These are phyloP conservation scores for Apodemia mormo DNA, from an alignment of 2,888 invertebrate species.

Conservation along the genomic window DNA sequence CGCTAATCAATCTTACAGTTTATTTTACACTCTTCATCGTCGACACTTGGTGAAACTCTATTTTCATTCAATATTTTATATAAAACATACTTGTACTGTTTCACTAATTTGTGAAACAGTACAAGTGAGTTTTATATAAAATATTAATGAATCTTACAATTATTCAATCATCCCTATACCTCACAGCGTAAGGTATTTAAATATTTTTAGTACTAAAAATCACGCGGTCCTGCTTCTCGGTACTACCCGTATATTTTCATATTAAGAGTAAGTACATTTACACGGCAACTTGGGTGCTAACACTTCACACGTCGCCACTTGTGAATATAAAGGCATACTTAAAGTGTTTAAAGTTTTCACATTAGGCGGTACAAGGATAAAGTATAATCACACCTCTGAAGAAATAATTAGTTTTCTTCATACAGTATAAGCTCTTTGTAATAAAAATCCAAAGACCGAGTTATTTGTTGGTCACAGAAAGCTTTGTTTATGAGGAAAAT, in stretches of 20 bases:
- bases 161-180: no score
- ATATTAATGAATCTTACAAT: no score
- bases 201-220: conserved; percentile 3
- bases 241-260: conserved; percentile 47
- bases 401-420: conserved; percentile 20
- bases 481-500: no score
- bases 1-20: no score
- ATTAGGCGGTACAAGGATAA: conserved; percentile 49
- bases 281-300: conserved; percentile 68
- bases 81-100: no score
- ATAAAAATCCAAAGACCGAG: not conserved
- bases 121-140: no score
- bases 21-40: no score
- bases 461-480: not conserved
- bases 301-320: conserved; percentile 57
- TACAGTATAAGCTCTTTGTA: not conserved
- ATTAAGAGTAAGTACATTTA: conserved; percentile 55
- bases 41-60: no score
- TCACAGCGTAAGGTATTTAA: no score
- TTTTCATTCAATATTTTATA: no score
- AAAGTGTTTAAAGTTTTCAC: conserved; percentile 64
- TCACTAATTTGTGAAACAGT: no score
- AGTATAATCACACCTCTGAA: conserved; percentile 33
- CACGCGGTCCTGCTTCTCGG: conserved; percentile 25
- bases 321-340: conserved; percentile 45